These are phyloP conservation scores for Amphilophus citrinellus DNA, from an alignment of 2,113 vertebrate genomes.

Conservation along the genomic window DNA sequence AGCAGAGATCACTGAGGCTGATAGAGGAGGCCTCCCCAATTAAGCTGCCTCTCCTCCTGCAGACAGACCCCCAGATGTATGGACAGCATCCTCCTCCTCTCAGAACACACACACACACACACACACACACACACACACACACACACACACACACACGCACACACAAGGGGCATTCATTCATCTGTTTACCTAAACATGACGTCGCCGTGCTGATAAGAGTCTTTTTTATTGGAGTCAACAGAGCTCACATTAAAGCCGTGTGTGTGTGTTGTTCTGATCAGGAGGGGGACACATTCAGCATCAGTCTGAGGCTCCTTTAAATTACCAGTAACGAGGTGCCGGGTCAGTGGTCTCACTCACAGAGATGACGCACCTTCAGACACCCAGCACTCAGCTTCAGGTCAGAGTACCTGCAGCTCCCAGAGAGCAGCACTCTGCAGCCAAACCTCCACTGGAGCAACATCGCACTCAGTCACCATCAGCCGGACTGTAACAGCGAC, in stretches of 20 bases:
- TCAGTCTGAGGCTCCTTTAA: too few species aligned
- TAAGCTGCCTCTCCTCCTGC: conserved; percentile 43
- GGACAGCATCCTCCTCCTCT: conserved; percentile 26
- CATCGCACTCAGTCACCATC: too few species aligned
- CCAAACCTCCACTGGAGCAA: too few species aligned
- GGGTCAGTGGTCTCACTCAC: too few species aligned
- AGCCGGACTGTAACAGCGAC: too few species aligned
- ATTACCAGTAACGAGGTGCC: too few species aligned
- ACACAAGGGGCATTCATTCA: conserved; percentile 38
- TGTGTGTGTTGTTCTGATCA: too few species aligned
- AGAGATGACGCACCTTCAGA: too few species aligned
- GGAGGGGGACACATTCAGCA: too few species aligned
- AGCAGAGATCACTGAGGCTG: conserved; percentile 54
- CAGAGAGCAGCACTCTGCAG: too few species aligned
- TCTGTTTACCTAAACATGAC: conserved; percentile 48
- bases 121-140: conserved; percentile 32
- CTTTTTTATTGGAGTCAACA: conserved; percentile 23
- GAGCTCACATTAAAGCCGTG: background rate
- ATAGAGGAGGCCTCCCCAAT: conserved; percentile 59
- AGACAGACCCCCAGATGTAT: conserved; percentile 37
- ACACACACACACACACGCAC: conserved; percentile 34
- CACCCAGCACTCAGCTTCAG: too few species aligned
- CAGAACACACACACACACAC: conserved; percentile 24
- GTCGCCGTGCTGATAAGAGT: conserved; percentile 23
- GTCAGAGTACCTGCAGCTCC: too few species aligned